Base-by-base conservation (phyloP, 2,113 vertebrate species). In the Galemys pyrenaicus region DNA sequence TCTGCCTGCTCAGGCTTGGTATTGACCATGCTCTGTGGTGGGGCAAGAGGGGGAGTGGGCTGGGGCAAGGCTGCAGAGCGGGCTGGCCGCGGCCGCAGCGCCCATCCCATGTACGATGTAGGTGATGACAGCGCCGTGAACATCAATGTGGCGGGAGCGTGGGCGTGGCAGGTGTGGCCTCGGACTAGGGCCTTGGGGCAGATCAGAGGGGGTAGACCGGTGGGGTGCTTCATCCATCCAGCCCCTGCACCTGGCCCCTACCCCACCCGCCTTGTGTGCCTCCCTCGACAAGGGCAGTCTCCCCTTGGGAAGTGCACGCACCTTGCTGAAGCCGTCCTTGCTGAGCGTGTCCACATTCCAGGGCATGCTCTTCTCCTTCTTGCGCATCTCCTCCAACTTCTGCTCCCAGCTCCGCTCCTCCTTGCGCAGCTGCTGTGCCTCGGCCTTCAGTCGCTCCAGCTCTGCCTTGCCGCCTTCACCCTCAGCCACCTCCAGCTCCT, bases 241-340 rank as follows among this genome's bases (percentile, higher is more conserved):
- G 24, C 28, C 30, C 51, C 35, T 4, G 7, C 15, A 16, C 41
- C 68, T 6, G 5, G 4, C 30, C 22, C 41, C 51, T 17, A 8
- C 35, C 60, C 26, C 37, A 1, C 10, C 19, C n/a, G 1, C 13
- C 30, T 26, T 2, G 22, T 15, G 3, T 28, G 19, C 24, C 51
- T 13, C 15, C 0, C 11, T 2, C 0, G 20, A 24, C 4, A 5
- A 2, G 19, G 22, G 54, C 4, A 20, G 20, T 22, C 54, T 22
- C 54, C 54, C 4, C 20, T 20, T 56, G 54, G 54, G 54, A 56
- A 56, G 54, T 22, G 22, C 11, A 0, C 98, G 89, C 92, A 99
- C 99, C 99, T 99, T 99, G 97, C 98, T 99, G 97, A 99, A 99
- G 2, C 99, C 99, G 0, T 99, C 99, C 67, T 98, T 99, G 98